A percentile compares a stretch with the other conserved stretches of the same genome.
phyloP scores from a whole-genome alignment of 2,888 invertebrate genomes.

The Agonopterix subpropinquella region DNA sequence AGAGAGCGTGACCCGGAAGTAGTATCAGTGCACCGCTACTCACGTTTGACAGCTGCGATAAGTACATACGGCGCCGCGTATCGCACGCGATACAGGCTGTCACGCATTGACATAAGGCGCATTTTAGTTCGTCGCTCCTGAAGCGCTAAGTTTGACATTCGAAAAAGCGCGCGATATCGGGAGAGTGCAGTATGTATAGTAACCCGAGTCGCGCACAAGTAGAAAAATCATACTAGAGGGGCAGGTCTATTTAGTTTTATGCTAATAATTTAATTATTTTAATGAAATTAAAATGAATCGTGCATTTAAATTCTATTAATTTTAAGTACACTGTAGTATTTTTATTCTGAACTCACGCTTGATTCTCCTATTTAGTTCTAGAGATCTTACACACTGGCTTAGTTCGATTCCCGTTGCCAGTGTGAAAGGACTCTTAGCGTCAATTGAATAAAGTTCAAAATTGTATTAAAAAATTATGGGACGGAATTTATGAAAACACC shows the following conservation, averaged over 20 bases:
- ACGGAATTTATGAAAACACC: conserved; percentile 21
- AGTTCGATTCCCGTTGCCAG: neutral
- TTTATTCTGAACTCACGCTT: conserved; percentile 1
- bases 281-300: conserved; percentile 10
- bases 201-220: no score
- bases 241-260: neutral
- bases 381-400: conserved; percentile 5
- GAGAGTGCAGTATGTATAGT: no score
- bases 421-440: neutral
- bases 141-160: no score
- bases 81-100: no score
- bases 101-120: no score
- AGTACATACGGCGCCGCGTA: no score
- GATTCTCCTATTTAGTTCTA: conserved; percentile 5
- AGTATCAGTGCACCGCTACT: no score
- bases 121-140: no score
- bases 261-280: conserved; percentile 7
- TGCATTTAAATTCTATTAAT: conserved; percentile 24
- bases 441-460: conserved; percentile 22
- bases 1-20: no score
- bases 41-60: no score
- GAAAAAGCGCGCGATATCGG: no score
- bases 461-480: conserved; percentile 10
- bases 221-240: no score
- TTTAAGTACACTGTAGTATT: conserved; percentile 15